Base-by-base conservation (phyloP, 2,113 vertebrate species). In the Tupaia tana region DNA sequence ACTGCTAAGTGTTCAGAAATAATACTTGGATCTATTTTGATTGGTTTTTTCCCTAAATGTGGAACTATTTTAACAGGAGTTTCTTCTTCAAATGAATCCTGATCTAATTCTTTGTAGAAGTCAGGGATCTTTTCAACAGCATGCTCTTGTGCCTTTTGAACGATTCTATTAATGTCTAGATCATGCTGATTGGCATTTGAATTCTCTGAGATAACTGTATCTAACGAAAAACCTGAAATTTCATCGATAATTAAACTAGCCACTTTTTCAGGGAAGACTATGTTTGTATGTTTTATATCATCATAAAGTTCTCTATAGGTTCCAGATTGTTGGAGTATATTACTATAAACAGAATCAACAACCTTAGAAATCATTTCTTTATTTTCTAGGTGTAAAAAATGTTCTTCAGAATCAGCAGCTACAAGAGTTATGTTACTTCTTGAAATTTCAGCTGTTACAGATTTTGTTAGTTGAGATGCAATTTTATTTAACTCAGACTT, bases 1-100 rank as follows among this genome's bases (percentile, higher is more conserved):
- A 98, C 98, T 12, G 98, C 97, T 77, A 98, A 95, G 24, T 98
- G 98, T 43, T 98, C 89, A 18, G 97, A 87, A 59, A 98, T 25
- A 61, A 98, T 97, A 6, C 56, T 29, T n/a, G 98, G 98, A 43
- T 98, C 94, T 74, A 98, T 71, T 82, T 86, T 95, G 25, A 98
- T n/a, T 29, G 96, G 86, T 71, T 73, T 97, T 25, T 74, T 66
- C 2, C 97, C 89, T 7, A 97, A 1, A 77, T 95, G 43, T 75
- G 98, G 98, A 78, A 98, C 61, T 71, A 98, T 98, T 90, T 95
- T 97, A 43, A 98, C 29, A 12, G 92, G 31, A 16, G 27, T 1
- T 27, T 93, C 43, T 4, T 87, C 90, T 80, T 52, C 58, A n/a
- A 1, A 0, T 73, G 2, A 31, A 78, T 67, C 16, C 80, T 75